phyloP scores from a whole-genome alignment of 2,113 vertebrate species.

The Seriola aureovittata region DNA sequence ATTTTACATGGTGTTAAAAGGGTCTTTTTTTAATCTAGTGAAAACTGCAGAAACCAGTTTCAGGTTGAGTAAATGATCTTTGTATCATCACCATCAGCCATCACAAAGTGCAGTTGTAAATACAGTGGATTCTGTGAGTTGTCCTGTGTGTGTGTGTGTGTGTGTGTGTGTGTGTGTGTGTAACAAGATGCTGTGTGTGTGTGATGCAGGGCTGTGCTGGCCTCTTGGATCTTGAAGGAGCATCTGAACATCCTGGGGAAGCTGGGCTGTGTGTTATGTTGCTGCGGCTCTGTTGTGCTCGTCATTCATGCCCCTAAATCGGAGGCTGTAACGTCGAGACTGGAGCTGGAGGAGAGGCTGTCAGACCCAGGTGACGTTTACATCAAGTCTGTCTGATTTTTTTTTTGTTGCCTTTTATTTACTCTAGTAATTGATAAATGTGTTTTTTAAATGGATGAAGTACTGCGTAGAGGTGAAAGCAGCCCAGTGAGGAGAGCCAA shows the following conservation, averaged over 20 bases:
- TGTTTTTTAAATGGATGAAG: not conserved
- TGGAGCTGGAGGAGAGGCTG: conserved; percentile 92
- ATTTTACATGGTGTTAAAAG: not conserved
- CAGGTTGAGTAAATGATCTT: not conserved
- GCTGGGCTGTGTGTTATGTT: conserved; percentile 93
- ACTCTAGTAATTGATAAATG: not conserved
- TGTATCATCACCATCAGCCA: not conserved
- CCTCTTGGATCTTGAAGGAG: conserved; percentile 93
- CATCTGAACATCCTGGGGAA: conserved; percentile 94
- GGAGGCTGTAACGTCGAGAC: conserved; percentile 88
- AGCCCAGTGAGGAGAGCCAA: not conserved
- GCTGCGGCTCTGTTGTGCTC: conserved; percentile 93
- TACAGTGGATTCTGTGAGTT: not conserved
- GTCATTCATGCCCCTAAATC: conserved; percentile 94
- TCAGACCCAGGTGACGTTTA: conserved; percentile 89
- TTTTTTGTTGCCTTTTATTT: not conserved
- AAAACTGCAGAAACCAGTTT: not conserved
- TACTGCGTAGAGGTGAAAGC: not conserved
- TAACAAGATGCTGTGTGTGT: conserved; percentile 6
- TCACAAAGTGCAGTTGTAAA: not conserved
- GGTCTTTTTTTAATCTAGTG: not conserved
- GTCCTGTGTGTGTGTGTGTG: not conserved
- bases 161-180: not conserved
- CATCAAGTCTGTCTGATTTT: not conserved
- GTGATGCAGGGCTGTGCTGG: conserved; percentile 91